Base-by-base conservation (phyloP, 2,888 invertebrate genomes). In the Chromoteleia sp. region DNA sequence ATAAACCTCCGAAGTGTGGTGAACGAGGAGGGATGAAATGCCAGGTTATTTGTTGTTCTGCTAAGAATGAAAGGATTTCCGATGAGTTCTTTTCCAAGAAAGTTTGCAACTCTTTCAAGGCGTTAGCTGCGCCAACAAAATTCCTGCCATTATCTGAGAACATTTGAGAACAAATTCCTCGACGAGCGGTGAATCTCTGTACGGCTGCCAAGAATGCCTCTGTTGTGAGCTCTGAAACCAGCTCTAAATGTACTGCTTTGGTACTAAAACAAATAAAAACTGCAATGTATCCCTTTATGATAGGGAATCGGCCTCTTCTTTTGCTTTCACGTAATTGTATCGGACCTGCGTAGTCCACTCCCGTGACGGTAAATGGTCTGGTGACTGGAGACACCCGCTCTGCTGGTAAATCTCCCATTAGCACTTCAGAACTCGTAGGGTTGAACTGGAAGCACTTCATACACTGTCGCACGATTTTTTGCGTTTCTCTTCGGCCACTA, bases 201-300 rank as follows among this genome's bases (percentile, higher is more conserved):
- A 63, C 6, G 0, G 63, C 12, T 6, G 63, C 63, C 19, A 45
- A 33, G n/a, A n/a, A n/a, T n/a, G n/a, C n/a, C n/a, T n/a, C n/a
- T n/a, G n/a, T n/a, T n/a, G n/a, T n/a, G n/a, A n/a, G n/a, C n/a
- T n/a, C n/a, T n/a, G n/a, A n/a, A n/a, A n/a, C n/a, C n/a, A n/a
- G n/a, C n/a, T n/a, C n/a, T n/a, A n/a, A n/a, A n/a, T 83, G 82
- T 33, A 50, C 50, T 5, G 50, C 50, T 83, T 39, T 39, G 1
- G 6, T 8, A n/a, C n/a, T 33, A 8, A 33, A 33, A 8, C 33
- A 33, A 8, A 8, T 33, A 8, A 39, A 39, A 4, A 39, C 39
- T 39, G 39, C 39, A 4, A 39, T 12, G 39, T 39, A 39, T 7
- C 12, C 15, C 2, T 43, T 43, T 2, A 17, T 10, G 8, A 43